phyloP scores from a whole-genome alignment of 2,888 invertebrate species.

The Odontomyia ornata region DNA sequence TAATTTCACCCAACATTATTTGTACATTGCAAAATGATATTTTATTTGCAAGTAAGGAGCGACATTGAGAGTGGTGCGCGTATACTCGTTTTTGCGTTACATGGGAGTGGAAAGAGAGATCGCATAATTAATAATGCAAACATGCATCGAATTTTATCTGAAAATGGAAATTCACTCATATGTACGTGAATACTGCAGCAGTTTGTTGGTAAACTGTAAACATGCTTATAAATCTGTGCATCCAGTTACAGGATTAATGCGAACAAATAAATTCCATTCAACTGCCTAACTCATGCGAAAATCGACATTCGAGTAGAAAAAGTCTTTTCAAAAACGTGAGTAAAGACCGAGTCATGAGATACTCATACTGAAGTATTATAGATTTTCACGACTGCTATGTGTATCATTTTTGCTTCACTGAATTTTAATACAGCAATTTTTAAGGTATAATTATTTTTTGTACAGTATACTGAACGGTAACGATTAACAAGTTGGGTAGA shows the following conservation, averaged over 20 bases:
- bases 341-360: too few species aligned
- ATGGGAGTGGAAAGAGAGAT: conserved; percentile 22
- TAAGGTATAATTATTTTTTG: too few species aligned
- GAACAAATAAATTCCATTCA: conserved; percentile 22
- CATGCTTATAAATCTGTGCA: background rate
- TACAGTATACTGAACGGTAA: too few species aligned
- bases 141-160: conserved; percentile 31
- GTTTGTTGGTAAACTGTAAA: background rate
- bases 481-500: too few species aligned
- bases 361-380: too few species aligned
- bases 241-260: conserved; percentile 12
- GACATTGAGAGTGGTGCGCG: background rate
- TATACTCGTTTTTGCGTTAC: background rate
- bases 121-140: conserved; percentile 44
- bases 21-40: conserved; percentile 42
- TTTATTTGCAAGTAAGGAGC: conserved; percentile 25
- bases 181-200: background rate
- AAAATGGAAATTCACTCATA: conserved; percentile 4
- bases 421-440: too few species aligned
- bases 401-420: too few species aligned
- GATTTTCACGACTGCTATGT: too few species aligned
- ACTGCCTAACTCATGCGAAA: too few species aligned
- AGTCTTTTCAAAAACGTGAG: too few species aligned
- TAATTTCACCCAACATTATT: conserved; percentile 37
- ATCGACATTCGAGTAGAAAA: too few species aligned